Conservation (phyloP, 2,888 invertebrate genomes). For the Icerya purchasi region DNA sequence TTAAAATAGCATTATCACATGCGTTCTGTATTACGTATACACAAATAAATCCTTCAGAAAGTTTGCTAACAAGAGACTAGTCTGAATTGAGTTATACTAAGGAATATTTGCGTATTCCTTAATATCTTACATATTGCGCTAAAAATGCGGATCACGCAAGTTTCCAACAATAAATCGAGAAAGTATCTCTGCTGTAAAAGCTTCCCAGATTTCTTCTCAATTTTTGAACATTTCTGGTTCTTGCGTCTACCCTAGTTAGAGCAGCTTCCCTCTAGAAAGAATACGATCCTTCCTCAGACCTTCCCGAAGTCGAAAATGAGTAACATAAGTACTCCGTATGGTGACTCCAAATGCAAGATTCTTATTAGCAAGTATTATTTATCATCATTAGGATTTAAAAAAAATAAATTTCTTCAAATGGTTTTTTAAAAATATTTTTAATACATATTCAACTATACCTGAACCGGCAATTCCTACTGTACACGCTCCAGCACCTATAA, state of each 20-base stretch:
- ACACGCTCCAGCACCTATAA: no score
- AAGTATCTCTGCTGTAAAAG: background rate
- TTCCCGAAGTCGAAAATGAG: background rate
- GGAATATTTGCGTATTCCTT: background rate
- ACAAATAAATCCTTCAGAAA: background rate
- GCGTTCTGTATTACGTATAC: no score
- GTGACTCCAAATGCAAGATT: background rate
- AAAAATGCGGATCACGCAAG: background rate
- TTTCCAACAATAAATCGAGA: background rate
- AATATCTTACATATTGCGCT: background rate
- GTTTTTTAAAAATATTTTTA: no score
- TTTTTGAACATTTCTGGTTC: conserved; percentile 25
- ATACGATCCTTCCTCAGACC: conserved; percentile 2
- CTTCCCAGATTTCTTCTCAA: background rate
- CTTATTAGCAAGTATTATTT: background rate
- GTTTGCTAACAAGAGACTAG: conserved; percentile 43
- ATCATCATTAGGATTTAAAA: background rate
- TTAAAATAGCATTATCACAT: no score
- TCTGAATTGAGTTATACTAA: conserved; percentile 58
- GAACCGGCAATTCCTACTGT: no score
- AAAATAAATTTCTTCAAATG: no score
- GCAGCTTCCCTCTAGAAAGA: conserved; percentile 2
- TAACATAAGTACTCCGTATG: conserved; percentile 1
- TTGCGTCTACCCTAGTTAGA: background rate
- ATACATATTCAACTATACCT: no score